Percentiles rank a stretch among this genome's conserved stretches.
These are phyloP conservation scores for Odiellus spinosus DNA, from an alignment of 2,888 invertebrate species.

Conservation along the genomic window DNA sequence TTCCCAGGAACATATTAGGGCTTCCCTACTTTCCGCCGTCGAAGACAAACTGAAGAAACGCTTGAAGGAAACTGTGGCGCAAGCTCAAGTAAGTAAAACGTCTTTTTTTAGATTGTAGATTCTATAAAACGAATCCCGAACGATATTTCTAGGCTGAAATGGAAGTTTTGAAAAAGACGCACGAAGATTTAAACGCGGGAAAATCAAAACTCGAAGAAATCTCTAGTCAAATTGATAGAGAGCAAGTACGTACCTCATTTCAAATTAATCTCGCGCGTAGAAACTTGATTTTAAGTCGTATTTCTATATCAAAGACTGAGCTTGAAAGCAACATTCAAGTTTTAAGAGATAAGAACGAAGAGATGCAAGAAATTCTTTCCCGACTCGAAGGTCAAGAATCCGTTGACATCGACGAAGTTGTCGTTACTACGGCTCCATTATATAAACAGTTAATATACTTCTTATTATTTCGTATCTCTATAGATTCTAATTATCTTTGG, in stretches of 20 bases:
- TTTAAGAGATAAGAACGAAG: slow-evolving; percentile 70
- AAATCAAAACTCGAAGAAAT: slow-evolving; percentile 65
- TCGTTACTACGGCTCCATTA: slow-evolving; percentile 85
- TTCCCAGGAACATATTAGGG: slow-evolving; percentile 85
- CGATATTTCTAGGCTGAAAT: slow-evolving; percentile 48
- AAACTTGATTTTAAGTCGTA: too few species aligned
- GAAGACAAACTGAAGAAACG: slow-evolving; percentile 80
- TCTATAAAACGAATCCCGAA: slow-evolving; percentile 1
- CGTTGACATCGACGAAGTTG: slow-evolving; percentile 88
- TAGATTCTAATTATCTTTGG: not conserved
- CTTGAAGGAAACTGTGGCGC: slow-evolving; percentile 74
- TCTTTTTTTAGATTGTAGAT: not conserved
- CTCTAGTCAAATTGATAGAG: slow-evolving; percentile 44
- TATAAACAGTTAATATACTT: slow-evolving; percentile 62
- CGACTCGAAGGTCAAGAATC: slow-evolving; percentile 48
- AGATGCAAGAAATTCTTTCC: slow-evolving; percentile 61
- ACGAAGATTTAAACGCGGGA: slow-evolving; percentile 65
- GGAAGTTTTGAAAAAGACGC: slow-evolving; percentile 69
- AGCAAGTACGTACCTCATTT: slow-evolving; percentile 17
- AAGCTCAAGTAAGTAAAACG: slow-evolving; percentile 47
- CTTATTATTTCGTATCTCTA: too few species aligned
- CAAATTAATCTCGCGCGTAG: too few species aligned
- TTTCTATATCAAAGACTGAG: slow-evolving; percentile 42
- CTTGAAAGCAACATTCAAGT: slow-evolving; percentile 67
- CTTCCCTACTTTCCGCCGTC: slow-evolving; percentile 81